phyloP scores from a whole-genome alignment of 2,113 vertebrate genomes.

The Crotalus helleri region DNA sequence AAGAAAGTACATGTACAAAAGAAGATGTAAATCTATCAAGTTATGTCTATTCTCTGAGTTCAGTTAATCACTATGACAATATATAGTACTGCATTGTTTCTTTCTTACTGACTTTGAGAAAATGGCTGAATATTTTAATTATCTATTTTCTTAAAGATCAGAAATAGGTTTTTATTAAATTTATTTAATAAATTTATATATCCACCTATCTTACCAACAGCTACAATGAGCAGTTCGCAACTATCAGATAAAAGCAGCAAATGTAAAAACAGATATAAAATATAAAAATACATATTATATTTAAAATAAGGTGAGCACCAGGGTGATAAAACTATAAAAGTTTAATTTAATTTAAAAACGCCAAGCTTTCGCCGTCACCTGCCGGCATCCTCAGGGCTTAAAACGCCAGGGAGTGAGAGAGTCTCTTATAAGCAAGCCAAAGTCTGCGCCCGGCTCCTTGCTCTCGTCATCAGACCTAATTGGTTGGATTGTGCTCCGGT shows the following conservation, averaged over 20 bases:
- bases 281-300: neutral
- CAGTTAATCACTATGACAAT: neutral
- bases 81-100: neutral
- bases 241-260: neutral
- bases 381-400: no score
- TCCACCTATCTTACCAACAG: neutral
- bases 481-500: no score
- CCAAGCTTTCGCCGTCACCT: no score
- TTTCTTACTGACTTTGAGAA: neutral
- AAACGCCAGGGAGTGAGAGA: no score
- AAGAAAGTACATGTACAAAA: neutral
- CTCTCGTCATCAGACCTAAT: no score
- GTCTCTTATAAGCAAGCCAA: no score
- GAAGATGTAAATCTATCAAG: neutral
- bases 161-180: neutral
- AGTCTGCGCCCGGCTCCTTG: no score
- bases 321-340: no score
- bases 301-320: no score
- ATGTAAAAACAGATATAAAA: neutral
- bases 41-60: slow-evolving; percentile 14
- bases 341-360: no score
- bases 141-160: neutral
- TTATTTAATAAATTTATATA: neutral
- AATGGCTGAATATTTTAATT: neutral
- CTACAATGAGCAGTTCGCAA: neutral